phyloP scores from a whole-genome alignment of 1,140 invertebrate species.

The Magallana angulata region DNA sequence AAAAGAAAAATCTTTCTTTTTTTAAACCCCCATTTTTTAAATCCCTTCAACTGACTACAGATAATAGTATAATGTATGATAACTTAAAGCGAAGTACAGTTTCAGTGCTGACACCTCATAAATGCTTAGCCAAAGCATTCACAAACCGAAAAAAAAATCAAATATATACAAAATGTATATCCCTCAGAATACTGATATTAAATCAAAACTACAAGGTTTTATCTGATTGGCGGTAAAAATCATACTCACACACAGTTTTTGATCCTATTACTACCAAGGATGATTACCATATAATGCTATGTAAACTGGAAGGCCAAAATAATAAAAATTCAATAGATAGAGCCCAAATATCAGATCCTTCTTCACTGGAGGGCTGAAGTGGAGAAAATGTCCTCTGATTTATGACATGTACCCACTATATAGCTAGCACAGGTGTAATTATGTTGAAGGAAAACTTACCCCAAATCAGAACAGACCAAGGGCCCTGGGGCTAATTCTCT shows the following conservation, averaged over 20 bases:
- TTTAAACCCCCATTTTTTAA: background rate
- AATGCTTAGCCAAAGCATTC: too few relatives aligned
- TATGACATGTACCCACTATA: slow-evolving; percentile 35
- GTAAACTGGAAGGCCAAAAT: background rate
- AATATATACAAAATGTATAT: too few relatives aligned
- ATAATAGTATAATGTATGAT: background rate
- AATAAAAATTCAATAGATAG: slow-evolving; percentile 32
- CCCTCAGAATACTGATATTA: too few relatives aligned
- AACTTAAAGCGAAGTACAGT: too few relatives aligned
- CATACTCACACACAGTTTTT: slow-evolving; percentile 12
- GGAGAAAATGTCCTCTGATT: slow-evolving; percentile 30
- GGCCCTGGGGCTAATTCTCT: slow-evolving; percentile 20
- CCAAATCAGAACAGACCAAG: slow-evolving; percentile 10
- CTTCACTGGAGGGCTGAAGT: background rate
- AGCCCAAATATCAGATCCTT: slow-evolving; percentile 12
- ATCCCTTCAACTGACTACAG: background rate
- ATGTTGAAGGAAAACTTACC: slow-evolving; percentile 31
- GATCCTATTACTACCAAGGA: background rate
- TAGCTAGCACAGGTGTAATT: slow-evolving; percentile 24
- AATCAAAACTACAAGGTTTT: too few relatives aligned
- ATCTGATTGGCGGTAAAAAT: background rate
- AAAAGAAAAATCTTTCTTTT: background rate
- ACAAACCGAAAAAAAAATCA: too few relatives aligned
- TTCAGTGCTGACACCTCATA: too few relatives aligned
- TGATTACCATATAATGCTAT: slow-evolving; percentile 1